phyloP scores from a whole-genome alignment of 1,140 invertebrate species.

The Scaptomyza hsui region DNA sequence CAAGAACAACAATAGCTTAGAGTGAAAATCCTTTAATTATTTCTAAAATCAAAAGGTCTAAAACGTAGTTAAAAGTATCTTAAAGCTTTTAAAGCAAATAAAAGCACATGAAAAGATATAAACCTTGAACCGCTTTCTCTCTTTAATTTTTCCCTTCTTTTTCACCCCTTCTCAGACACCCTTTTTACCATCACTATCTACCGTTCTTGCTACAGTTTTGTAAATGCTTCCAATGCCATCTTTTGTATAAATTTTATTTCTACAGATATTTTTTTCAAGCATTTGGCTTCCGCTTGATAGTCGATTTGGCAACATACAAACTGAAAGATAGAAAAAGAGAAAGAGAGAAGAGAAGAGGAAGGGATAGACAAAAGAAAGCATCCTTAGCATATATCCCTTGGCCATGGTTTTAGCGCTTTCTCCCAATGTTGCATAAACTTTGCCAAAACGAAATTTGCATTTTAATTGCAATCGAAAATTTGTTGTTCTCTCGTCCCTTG shows the following conservation, averaged over 20 bases:
- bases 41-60: no score
- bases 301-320: constrained; percentile 28
- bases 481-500: constrained; percentile 55
- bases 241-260: constrained; percentile 48
- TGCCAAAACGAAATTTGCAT: constrained; percentile 65
- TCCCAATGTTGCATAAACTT: constrained; percentile 60
- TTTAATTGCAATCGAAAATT: constrained; percentile 78
- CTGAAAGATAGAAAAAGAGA: no score
- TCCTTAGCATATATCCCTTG: constrained; percentile 20
- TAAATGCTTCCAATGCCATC: constrained; percentile 39
- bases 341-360: neutral
- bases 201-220: neutral
- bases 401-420: constrained; percentile 31
- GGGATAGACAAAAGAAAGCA: neutral
- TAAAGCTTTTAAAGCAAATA: neutral
- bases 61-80: no score
- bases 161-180: neutral
- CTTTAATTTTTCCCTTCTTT: neutral
- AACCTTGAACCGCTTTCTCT: no score
- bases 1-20: neutral
- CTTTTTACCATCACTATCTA: neutral
- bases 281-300: constrained; percentile 16
- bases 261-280: constrained; percentile 26
- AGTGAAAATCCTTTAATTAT: no score
- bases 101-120: constrained; percentile 1